Evolutionary conservation across 2,888 invertebrate genomes (phyloP), one percentile per base, ranked within the genome.

Genomic region (Teleogryllus oceanicus): DNA sequence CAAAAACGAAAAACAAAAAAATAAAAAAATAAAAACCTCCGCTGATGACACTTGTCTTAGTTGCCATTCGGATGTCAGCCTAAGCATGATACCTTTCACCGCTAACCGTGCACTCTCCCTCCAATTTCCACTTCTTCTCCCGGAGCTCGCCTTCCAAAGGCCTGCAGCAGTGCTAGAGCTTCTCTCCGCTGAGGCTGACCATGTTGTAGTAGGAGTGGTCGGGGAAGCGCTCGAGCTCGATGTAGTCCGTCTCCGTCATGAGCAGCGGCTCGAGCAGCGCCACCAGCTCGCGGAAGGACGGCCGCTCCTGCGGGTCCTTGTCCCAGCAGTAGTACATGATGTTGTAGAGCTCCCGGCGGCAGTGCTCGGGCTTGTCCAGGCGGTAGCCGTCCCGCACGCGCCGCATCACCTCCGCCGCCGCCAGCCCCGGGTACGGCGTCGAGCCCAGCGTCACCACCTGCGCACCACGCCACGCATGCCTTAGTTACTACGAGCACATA

Each of bases 281-380:
- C 3, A 95, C 93, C 24, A 96, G 92, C 86, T 97, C 96, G 1
- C 90, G 89, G 87, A 98, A 98, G 77, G 93, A 91, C 0, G 97
- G 97, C 81, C 98, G 88, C 82, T 93, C 91, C n/a, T 92, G 91
- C 0, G 96, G 91, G 84, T 95, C 93, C 18, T 94, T 93, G 82
- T 95, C 94, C 98, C 98, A 98, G 86, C 97, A 98, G 86, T 96
- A 96, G 86, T 94, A 96, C 97, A 97, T 97, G 79, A 97, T 94
- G 85, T 96, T 96, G 88, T 96, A 97, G 1, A 97, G 89, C 86
- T 97, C 96, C 11, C 97, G 90, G 78, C 96, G 93, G 87, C 97
- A 97, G 85, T 98, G 97, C 84, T 96, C 96, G 0, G 98, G 97
- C 85, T 97, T 96, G 84, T 96, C 96, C 82, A 98, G 89, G 49